Base-by-base conservation (phyloP, 2,797 vertebrate genomes). In the Spinus pinus region DNA sequence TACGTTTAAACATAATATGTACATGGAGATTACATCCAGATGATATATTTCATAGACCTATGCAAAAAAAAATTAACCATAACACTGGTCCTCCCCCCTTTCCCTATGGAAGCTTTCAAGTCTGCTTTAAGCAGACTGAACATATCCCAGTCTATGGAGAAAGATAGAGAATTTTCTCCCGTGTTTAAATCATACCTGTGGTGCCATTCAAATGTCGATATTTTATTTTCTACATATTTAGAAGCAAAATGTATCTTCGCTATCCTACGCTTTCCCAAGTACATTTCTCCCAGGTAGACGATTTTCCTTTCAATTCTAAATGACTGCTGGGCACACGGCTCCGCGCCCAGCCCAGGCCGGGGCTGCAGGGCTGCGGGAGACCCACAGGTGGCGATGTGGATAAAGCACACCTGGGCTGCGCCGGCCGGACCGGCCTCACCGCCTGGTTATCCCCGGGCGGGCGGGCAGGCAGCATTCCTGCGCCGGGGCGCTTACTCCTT, bases 311-410 rank as follows among this genome's bases (percentile, higher is more conserved):
- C 9, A 6, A 3, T 39, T 75, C 51, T 23, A 2, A 5, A 13
- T 0, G 54, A 39, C 12, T 41, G 7, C 51, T 4, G 50, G 39
- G 65, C 50, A 1, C 60, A 6, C 0, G n/a, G 22, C 51, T 27
- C 44, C 10, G 73, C 3, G 64, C 61, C 78, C 81, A n/a, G 71
- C 69, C 24, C 19, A 33, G 46, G 79, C 73, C 61, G 75, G 89
- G 62, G 30, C 28, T 98, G 98, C 98, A 97, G 97, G 97, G 96
- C 97, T 80, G 96, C 65, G 90, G 96, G 74, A 80, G 80, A 95
- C 98, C 99, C 98, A 98, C 98, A 98, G 99, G 98, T 99, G 99
- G 99, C 98, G 98, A 98, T 99, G 98, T 98, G 98, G 97, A 97
- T 98, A 98, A 98, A 97, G 98, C 97, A 96, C 98, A 98, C 97